A percentile compares a stretch with the other conserved stretches of the same genome.
Evolutionary conservation across 2,797 vertebrate genomes (phyloP).

Genomic region (Bryconaethiops microstoma): DNA sequence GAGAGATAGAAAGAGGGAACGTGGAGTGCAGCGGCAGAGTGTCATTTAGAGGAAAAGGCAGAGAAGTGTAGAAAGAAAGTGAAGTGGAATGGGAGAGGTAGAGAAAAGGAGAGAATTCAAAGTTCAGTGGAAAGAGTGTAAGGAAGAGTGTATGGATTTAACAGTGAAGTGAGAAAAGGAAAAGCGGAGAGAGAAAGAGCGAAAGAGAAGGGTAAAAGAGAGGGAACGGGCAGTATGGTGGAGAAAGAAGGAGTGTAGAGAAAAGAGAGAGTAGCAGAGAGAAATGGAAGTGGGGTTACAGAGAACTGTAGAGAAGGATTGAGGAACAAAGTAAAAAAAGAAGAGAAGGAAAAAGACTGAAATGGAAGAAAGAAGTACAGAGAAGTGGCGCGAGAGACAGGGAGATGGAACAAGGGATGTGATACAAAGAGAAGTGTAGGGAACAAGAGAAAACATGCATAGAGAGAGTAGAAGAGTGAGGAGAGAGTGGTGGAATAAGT

Average conservation of each 20-base stretch:
- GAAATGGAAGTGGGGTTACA: too few relatives aligned
- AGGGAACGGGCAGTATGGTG: too few relatives aligned
- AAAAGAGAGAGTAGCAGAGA: too few relatives aligned
- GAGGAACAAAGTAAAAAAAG: too few relatives aligned
- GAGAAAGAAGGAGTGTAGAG: background rate
- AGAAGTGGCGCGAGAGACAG: background rate
- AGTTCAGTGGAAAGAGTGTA: background rate
- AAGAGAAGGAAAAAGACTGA: background rate
- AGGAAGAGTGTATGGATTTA: background rate
- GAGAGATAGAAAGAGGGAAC: background rate
- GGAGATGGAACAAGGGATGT: background rate
- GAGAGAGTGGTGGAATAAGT: background rate
- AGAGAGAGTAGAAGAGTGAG: too few relatives aligned
- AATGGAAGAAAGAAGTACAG: background rate
- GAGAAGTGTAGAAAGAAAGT: too few relatives aligned
- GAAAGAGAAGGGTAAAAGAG: background rate
- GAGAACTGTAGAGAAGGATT: too few relatives aligned
- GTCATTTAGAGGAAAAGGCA: too few relatives aligned
- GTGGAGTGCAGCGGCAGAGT: background rate
- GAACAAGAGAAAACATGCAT: too few relatives aligned
- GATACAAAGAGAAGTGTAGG: too few relatives aligned
- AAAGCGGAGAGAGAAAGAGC: background rate
- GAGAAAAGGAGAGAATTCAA: too few relatives aligned
- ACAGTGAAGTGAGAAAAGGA: background rate
- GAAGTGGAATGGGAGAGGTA: too few relatives aligned